Conservation (phyloP, 2,888 invertebrate genomes). For the Drosophila cyrtoloma region DNA sequence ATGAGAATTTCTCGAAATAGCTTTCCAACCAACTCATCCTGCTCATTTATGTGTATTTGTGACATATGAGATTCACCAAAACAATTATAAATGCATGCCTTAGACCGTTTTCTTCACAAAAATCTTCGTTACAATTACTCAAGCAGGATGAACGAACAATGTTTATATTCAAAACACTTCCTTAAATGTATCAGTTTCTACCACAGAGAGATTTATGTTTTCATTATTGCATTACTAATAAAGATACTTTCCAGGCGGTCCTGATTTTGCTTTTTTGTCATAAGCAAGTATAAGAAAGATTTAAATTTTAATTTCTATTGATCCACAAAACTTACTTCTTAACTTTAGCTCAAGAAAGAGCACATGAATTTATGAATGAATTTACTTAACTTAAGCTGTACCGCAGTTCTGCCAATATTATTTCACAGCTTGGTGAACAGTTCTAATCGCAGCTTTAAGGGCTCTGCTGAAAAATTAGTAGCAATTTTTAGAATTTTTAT, state of each 20-base stretch:
- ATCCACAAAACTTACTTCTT: not conserved
- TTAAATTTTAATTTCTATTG: not conserved
- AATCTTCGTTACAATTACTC: not conserved
- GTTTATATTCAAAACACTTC: not conserved
- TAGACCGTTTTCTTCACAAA: not conserved
- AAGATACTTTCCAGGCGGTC: not conserved
- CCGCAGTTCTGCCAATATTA: not conserved
- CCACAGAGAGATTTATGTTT: not conserved
- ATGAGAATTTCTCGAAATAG: not conserved
- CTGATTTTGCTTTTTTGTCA: not conserved
- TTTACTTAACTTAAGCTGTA: not conserved
- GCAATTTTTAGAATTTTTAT: too few species aligned
- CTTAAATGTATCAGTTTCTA: not conserved
- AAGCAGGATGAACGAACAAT: too few species aligned
- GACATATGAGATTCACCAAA: not conserved
- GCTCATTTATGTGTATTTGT: not conserved
- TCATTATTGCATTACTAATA: not conserved
- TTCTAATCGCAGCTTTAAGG: not conserved
- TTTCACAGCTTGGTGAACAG: not conserved
- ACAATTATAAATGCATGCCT: not conserved
- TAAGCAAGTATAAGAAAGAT: not conserved
- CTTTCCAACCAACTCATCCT: not conserved
- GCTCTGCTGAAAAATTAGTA: not conserved
- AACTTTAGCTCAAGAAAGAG: not conserved
- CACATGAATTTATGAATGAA: not conserved